Evolutionary conservation across 2,113 vertebrate genomes (phyloP).

Genomic region (Carassius auratus): DNA sequence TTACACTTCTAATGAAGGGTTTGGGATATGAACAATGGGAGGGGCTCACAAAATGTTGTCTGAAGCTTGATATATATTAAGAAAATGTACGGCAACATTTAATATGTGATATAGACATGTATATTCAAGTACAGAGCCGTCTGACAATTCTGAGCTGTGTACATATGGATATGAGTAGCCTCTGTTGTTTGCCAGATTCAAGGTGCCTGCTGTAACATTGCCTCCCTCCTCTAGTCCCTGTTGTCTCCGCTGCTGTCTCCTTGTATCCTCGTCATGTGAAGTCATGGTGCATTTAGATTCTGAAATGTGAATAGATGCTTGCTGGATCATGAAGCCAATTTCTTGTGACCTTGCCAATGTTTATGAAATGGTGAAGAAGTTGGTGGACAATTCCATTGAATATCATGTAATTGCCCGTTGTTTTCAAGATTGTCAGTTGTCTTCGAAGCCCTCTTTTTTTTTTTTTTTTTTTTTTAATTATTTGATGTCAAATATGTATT

Average conservation of each 20-base stretch:
- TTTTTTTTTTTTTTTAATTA: background rate
- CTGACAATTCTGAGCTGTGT: conserved; percentile 9
- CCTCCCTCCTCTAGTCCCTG: conserved; percentile 32
- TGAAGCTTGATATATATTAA: background rate
- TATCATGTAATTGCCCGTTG: background rate
- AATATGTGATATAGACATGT: background rate
- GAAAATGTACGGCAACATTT: no score
- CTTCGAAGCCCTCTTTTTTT: background rate
- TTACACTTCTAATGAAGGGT: background rate
- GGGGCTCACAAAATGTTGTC: background rate
- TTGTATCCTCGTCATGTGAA: conserved; percentile 32
- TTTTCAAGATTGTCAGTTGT: background rate
- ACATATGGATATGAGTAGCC: conserved; percentile 15
- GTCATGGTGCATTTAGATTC: conserved; percentile 44
- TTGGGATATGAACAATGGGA: background rate
- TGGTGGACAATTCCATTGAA: background rate
- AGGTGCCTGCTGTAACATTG: conserved; percentile 31
- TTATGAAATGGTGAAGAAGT: conserved; percentile 21
- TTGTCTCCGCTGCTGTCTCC: conserved; percentile 25
- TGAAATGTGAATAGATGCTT: conserved; percentile 42
- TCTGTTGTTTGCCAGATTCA: conserved; percentile 27
- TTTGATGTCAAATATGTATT: conserved; percentile 1
- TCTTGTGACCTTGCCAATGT: conserved; percentile 34
- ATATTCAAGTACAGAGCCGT: background rate
- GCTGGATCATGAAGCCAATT: conserved; percentile 38